Conservation (phyloP, 2,888 invertebrate genomes). For the Mesoligia furuncula region DNA sequence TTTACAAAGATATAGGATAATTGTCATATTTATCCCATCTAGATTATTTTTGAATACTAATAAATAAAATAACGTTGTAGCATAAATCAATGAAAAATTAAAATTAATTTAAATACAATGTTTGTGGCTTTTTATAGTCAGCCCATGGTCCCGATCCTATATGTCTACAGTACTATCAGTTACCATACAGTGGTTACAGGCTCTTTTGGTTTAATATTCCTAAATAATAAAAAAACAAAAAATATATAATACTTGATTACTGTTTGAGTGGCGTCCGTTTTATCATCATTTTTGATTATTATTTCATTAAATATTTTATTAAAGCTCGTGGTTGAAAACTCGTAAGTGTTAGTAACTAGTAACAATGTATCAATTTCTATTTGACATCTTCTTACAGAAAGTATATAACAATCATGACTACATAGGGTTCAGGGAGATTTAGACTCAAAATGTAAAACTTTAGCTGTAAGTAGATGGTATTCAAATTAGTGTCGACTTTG, state of each 20-base stretch:
- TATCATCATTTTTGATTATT: not conserved
- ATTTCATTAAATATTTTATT: not conserved
- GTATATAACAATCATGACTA: not conserved
- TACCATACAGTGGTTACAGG: no score
- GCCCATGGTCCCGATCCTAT: not conserved
- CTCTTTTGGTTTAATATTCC: not conserved
- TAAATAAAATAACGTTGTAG: not conserved
- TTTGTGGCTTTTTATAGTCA: not conserved
- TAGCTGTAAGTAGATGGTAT: constrained; percentile 61
- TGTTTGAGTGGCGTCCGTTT: not conserved
- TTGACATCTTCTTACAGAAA: not conserved
- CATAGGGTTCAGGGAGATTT: not conserved
- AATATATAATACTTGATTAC: not conserved
- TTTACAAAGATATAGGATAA: not conserved
- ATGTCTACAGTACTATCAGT: not conserved
- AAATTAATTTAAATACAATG: no score
- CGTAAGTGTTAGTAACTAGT: not conserved
- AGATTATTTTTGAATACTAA: not conserved
- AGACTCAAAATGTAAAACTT: constrained; percentile 1
- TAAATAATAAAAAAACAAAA: not conserved
- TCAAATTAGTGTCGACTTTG: constrained; percentile 77
- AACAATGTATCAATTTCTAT: not conserved
- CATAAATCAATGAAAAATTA: not conserved
- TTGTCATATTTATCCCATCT: not conserved
- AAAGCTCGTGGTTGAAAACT: not conserved